Base-by-base conservation (phyloP, 2,888 invertebrate genomes). In the Venusia cambrica region DNA sequence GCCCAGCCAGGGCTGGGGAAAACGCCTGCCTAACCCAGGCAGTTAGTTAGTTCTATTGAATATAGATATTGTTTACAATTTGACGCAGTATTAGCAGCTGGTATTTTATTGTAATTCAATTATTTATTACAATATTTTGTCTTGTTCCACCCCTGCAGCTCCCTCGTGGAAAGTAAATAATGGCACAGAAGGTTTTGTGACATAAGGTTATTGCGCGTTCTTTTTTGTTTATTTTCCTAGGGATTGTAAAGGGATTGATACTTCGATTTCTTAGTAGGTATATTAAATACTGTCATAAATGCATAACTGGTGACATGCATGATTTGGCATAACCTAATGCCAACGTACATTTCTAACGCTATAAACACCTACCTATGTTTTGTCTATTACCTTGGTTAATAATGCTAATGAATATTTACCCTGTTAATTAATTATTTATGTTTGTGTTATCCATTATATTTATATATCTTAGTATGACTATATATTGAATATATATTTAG, bases 11-110 rank as follows among this genome's bases (percentile, higher is more conserved):
- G 55, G 43, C 61, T 61, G 58, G 50, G 53, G 60, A 48, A 55
- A 57, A 58, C 57, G 54, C 62, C 59, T 62, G 57, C 62, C 59
- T 62, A 56, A 63, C 48, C 52, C 54, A 58, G 57, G 53, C 66
- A 59, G 57, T 64, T 71, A 66, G 59, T 60, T 59, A 59, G 57
- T 52, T 60, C 55, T 57, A 66, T 70, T 72, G 67, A 71, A 57
- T 51, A 35, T 17, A 39, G 20, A 36, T 37, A 17, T 39, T 54
- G 34, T 38, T 51, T 45, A 46, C 51, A 61, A 61, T 64, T 59
- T 54, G 46, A 45, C 44, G 42, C 45, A 48, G 47, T 51, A 48
- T 54, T 48, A 57, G 16, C 38, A 24, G 21, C 16, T 12, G 33
- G 33, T 51, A 47, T 51, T 54, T 50, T 60, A 54, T 53, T 50